Conservation (phyloP, 2,888 invertebrate species). For the Heliconius erato region DNA sequence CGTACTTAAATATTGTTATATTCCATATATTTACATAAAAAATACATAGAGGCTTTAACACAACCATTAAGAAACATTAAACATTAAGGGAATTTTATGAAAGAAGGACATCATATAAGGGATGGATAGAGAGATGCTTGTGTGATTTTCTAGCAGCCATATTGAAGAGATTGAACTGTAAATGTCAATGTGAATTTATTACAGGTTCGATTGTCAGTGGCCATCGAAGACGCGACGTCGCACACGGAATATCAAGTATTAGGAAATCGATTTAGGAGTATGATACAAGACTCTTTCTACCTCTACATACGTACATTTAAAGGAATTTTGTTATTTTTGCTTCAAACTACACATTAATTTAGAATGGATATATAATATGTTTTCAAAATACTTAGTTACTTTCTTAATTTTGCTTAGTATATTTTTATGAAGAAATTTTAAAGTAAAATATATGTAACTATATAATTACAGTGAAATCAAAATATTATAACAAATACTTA, state of each 20-base stretch:
- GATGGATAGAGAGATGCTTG: conserved; percentile 20
- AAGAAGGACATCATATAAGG: too few species aligned
- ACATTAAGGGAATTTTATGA: too few species aligned
- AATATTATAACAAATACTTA: background rate
- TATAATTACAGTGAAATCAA: too few species aligned
- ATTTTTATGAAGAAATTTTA: too few species aligned
- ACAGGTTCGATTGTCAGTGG: conserved; percentile 26
- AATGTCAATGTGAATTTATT: conserved; percentile 53
- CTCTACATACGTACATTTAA: background rate
- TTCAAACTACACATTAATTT: background rate
- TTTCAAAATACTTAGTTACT: too few species aligned
- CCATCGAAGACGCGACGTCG: background rate
- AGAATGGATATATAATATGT: background rate
- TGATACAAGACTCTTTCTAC: background rate
- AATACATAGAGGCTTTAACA: too few species aligned
- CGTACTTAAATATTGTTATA: too few species aligned
- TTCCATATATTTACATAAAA: too few species aligned
- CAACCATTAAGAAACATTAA: too few species aligned
- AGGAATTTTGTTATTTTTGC: background rate
- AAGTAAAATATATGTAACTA: too few species aligned
- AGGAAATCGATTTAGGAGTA: background rate
- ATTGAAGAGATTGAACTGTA: conserved; percentile 65
- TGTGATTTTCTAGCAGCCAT: conserved; percentile 63
- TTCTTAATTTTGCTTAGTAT: too few species aligned
- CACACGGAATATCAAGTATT: conserved; percentile 24